Percentiles rank a stretch among this genome's conserved stretches.
Conservation (phyloP, 2,113 vertebrate genomes). For the Neodon shergylaensis region DNA sequence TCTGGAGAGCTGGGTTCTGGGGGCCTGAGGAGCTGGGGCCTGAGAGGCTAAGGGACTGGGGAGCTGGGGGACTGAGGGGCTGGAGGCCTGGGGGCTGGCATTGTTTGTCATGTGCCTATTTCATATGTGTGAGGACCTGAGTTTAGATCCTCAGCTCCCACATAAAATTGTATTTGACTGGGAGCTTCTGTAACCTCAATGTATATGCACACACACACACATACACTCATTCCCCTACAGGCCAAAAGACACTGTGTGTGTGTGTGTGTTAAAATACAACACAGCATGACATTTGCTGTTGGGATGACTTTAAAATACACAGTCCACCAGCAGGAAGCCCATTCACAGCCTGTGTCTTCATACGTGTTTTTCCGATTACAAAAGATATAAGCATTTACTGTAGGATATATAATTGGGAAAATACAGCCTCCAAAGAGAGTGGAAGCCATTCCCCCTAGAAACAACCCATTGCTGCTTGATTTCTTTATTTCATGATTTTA, state of each 20-base stretch:
- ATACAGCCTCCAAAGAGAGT: neutral
- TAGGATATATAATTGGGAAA: neutral
- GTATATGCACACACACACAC: neutral
- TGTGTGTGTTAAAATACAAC: neutral
- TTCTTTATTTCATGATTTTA: slow-evolving; percentile 34
- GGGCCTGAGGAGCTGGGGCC: neutral
- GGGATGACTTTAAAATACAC: neutral
- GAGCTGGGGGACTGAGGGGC: neutral
- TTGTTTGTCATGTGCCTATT: neutral
- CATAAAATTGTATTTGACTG: neutral
- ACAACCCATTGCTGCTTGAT: neutral
- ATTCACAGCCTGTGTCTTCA: neutral
- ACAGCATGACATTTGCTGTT: neutral
- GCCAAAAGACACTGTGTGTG: neutral
- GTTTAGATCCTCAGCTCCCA: neutral
- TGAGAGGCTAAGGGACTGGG: neutral
- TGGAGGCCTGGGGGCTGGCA: neutral
- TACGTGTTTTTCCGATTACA: neutral
- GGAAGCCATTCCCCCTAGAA: neutral
- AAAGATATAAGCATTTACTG: neutral
- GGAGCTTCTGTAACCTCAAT: neutral
- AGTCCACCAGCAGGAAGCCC: neutral
- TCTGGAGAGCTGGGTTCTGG: neutral
- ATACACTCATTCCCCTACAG: neutral
- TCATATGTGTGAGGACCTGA: neutral